A percentile compares a stretch with the other conserved stretches of the same genome.
phyloP scores from a whole-genome alignment of 2,888 invertebrate genomes.

The Homarus gammarus region DNA sequence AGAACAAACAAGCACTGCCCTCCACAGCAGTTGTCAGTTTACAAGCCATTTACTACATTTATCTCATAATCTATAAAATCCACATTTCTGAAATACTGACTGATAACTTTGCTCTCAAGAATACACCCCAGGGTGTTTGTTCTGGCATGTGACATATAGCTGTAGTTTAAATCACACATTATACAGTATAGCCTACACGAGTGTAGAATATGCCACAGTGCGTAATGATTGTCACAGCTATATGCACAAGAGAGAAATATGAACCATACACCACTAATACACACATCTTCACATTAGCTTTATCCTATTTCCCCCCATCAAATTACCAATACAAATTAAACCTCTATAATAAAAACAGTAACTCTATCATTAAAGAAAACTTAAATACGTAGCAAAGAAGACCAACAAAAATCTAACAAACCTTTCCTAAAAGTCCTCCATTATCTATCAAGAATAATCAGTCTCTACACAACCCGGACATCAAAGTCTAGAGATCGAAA shows the following conservation, averaged over 20 bases:
- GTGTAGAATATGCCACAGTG: not conserved
- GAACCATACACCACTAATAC: not conserved
- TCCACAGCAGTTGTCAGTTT: conserved; percentile 53
- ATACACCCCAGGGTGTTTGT: conserved; percentile 27
- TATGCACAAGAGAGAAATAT: not conserved
- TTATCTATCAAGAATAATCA: not conserved
- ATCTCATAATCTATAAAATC: not conserved
- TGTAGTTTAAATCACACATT: not conserved
- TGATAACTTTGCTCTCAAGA: conserved; percentile 22
- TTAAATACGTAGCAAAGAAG: not conserved
- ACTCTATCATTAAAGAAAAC: not conserved
- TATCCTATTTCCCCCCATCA: not conserved
- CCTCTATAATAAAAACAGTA: not conserved
- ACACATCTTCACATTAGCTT: not conserved
- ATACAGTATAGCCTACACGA: not conserved
- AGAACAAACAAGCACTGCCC: conserved; percentile 63
- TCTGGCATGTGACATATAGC: not conserved
- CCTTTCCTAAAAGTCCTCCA: not conserved
- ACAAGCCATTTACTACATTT: conserved; percentile 5
- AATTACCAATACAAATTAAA: not conserved
- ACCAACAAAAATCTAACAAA: not conserved
- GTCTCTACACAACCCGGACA: not conserved
- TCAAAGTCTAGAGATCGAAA: not conserved
- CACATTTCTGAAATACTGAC: conserved; percentile 4
- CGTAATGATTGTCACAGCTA: not conserved